phyloP scores from a whole-genome alignment of 1,140 invertebrate species.

The Drosophila lini region DNA sequence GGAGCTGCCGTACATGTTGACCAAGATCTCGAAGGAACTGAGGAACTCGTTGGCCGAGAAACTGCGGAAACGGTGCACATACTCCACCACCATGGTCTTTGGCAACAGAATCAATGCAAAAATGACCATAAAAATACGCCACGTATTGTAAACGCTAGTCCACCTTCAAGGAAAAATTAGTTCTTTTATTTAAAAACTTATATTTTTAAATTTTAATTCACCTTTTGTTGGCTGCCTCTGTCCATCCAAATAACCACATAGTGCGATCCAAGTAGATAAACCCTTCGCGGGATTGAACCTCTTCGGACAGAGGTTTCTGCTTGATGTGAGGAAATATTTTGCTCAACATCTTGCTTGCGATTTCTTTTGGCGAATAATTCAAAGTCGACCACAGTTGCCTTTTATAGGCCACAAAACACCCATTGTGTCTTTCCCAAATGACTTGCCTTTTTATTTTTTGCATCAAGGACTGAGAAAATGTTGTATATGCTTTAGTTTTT shows the following conservation, averaged over 20 bases:
- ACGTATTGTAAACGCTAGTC: slow-evolving; percentile 1
- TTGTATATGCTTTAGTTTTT: not conserved
- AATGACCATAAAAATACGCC: not conserved
- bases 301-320: slow-evolving; percentile 1
- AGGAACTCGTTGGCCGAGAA: slow-evolving; percentile 60
- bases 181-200: too few relatives aligned
- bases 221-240: slow-evolving; percentile 12
- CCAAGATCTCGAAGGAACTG: slow-evolving; percentile 45
- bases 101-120: slow-evolving; percentile 3
- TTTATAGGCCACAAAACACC: slow-evolving; percentile 15
- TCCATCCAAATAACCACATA: slow-evolving; percentile 47
- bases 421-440: slow-evolving; percentile 4
- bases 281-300: slow-evolving; percentile 37
- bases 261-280: slow-evolving; percentile 44
- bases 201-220: not conserved
- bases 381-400: not conserved
- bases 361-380: not conserved
- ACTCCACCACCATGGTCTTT: slow-evolving; percentile 22
- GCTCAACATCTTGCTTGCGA: slow-evolving; percentile 36
- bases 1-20: slow-evolving; percentile 46
- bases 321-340: slow-evolving; percentile 38
- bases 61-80: slow-evolving; percentile 26
- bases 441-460: not conserved
- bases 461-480: not conserved
- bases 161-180: not conserved